Percentiles rank a stretch among this genome's conserved stretches.
Evolutionary conservation across 2,797 vertebrate species (phyloP).

Genomic region (Parotocinclus haroldoi): DNA sequence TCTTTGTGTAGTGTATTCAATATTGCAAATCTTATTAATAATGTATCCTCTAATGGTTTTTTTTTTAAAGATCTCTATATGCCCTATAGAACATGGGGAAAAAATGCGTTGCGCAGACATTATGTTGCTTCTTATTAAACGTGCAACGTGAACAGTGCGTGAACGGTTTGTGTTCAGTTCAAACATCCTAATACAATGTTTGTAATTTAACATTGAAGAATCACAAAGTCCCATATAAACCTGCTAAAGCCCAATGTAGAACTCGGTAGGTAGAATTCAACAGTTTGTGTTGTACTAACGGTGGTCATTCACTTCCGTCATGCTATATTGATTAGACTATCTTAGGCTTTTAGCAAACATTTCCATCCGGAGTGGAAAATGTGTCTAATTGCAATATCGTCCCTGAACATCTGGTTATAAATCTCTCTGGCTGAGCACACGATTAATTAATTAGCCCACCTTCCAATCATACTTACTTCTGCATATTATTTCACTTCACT

Average conservation of each 20-base stretch:
- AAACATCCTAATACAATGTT: no score
- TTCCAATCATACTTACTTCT: slow-evolving; percentile 1
- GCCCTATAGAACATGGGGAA: background rate
- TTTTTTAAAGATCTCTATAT: slow-evolving; percentile 20
- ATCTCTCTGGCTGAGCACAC: slow-evolving; percentile 25
- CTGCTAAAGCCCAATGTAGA: no score
- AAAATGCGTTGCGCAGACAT: background rate
- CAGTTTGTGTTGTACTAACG: no score
- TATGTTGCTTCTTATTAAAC: background rate
- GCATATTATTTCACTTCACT: slow-evolving; percentile 32
- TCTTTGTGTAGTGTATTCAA: slow-evolving; percentile 50
- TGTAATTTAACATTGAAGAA: no score
- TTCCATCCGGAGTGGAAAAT: background rate
- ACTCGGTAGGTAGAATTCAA: no score
- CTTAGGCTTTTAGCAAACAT: no score
- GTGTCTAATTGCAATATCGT: background rate
- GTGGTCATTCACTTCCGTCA: no score
- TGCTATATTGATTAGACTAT: no score
- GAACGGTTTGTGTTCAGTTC: no score
- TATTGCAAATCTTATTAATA: slow-evolving; percentile 68
- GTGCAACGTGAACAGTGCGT: background rate
- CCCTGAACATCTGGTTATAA: slow-evolving; percentile 28
- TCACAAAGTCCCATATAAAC: no score
- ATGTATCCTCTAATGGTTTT: slow-evolving; percentile 51
- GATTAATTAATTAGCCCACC: slow-evolving; percentile 17